Conservation (phyloP, 2,888 invertebrate species). For the Capitulum mitella region DNA sequence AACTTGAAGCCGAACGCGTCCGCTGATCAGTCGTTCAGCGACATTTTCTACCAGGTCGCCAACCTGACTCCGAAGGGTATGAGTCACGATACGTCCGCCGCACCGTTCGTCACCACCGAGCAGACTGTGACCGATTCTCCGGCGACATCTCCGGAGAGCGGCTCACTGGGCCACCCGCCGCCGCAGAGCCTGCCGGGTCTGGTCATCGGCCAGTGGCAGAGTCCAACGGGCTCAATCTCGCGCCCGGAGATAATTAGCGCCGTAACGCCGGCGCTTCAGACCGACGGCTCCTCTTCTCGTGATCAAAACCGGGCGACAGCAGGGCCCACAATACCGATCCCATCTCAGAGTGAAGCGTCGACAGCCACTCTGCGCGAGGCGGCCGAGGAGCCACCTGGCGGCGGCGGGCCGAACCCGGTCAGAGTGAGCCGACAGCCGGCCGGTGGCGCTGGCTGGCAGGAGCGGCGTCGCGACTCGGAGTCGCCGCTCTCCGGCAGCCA, state of each 20-base stretch:
- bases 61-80: background rate
- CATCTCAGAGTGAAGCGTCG: too few species aligned
- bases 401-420: background rate
- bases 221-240: too few species aligned
- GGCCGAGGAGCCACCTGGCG: too few species aligned
- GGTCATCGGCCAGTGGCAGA: background rate
- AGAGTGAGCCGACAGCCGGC: background rate
- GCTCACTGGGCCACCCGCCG: background rate
- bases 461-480: background rate
- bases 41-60: background rate
- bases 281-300: too few species aligned
- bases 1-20: too few species aligned
- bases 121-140: background rate
- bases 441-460: background rate
- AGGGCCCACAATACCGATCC: too few species aligned
- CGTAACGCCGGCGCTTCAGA: too few species aligned
- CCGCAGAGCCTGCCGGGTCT: background rate
- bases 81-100: background rate
- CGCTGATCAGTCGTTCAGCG: conserved; percentile 4
- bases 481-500: background rate
- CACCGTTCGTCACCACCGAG: background rate
- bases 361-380: too few species aligned
- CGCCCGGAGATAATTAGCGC: too few species aligned
- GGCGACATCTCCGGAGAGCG: background rate
- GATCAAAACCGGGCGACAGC: too few species aligned